Conservation (phyloP, 2,113 vertebrate genomes). For the Excalfactoria chinensis region DNA sequence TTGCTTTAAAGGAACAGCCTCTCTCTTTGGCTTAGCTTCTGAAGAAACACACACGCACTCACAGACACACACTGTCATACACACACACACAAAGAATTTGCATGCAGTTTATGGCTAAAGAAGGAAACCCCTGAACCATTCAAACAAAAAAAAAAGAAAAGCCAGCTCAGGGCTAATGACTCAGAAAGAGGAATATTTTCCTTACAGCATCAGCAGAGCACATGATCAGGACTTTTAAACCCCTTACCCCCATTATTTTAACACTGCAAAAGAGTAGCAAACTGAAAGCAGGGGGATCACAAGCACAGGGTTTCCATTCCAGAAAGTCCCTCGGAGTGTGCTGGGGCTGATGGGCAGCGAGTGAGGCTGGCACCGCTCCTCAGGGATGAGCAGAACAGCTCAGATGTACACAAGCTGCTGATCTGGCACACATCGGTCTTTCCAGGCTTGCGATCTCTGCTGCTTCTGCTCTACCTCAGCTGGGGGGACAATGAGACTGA, state of each 20-base stretch:
- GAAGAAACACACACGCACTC: conserved; percentile 47
- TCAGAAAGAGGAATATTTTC: conserved; percentile 67
- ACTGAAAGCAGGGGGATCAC: not conserved
- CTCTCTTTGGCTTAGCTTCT: conserved; percentile 69
- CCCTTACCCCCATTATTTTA: not conserved
- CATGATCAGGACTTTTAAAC: not conserved
- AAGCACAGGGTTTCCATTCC: not conserved
- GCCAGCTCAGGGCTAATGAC: conserved; percentile 58
- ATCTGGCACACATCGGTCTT: not conserved
- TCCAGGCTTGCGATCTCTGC: not conserved
- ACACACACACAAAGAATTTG: conserved; percentile 63
- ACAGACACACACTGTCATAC: conserved; percentile 34
- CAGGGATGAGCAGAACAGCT: not conserved
- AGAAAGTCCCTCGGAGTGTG: not conserved
- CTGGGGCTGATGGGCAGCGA: not conserved
- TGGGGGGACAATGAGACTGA: not conserved
- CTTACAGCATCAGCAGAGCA: conserved; percentile 24
- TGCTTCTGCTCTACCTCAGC: not conserved
- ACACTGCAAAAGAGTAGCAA: not conserved
- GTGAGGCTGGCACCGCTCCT: not conserved
- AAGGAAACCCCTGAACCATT: conserved; percentile 69
- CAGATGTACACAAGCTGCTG: not conserved
- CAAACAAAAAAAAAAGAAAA: not conserved
- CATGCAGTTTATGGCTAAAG: conserved; percentile 78
- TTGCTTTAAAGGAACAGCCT: conserved; percentile 83